Evolutionary conservation across 1,140 invertebrate genomes (phyloP), one percentile per base, ranked within the genome.

Genomic region (Heliothis virescens): DNA sequence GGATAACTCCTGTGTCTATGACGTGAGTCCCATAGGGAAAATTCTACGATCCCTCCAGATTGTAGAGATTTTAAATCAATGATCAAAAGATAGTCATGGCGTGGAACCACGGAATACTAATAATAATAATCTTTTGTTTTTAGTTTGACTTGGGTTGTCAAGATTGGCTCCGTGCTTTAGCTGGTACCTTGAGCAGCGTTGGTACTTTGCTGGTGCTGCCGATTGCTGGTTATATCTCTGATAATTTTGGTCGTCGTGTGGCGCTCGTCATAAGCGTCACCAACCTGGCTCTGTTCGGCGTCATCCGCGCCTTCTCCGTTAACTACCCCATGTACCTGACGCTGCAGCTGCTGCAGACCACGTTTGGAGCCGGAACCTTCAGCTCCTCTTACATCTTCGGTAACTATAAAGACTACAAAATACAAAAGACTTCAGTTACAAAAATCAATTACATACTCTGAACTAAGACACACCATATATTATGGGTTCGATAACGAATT

Each of bases 291-390:
- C 83, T 96, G 1, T 91, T 96, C 16, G 96, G 97, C 2, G 84
- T 97, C 18, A 94, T 96, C 16, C 95, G 96, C 81, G 96, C 96
- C 2, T 97, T 97, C 84, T 95, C 96, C 4, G 95, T 96, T 10
- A 96, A 95, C 89, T 97, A 97, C 85, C 90, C 92, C 55, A 96
- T 95, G 92, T 97, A 97, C 81, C 18, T 94, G 9, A 81, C 95
- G 1, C 95, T 97, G 34, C 96, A 97, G 90, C 95, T 97, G 47
- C 83, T 97, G 16, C 96, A 97, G 82, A 94, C 95, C 16, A 95
- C 96, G 2, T 94, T 95, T 9, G 92, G 92, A 10, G 93, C 90
- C 59, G 94, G 93, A 53, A 91, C 92, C 3, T 94, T 89, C 82
- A 94, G 91, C 80, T 92, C 92, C 50, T 88, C 89, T 48, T 94